Conservation (phyloP, 1,140 invertebrate species). For the Saccostrea cuccullata region DNA sequence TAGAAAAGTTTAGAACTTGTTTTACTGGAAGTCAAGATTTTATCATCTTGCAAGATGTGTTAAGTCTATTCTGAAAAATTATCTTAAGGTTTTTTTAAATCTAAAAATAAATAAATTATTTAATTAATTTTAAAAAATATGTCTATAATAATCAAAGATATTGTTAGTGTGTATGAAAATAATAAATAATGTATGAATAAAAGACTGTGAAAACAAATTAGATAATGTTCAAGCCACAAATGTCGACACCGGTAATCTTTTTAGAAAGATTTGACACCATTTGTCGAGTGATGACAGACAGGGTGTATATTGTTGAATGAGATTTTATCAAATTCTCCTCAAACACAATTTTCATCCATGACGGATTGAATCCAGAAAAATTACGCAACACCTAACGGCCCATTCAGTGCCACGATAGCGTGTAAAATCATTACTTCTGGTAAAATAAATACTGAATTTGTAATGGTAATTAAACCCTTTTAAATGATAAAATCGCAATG, state of each 20-base stretch:
- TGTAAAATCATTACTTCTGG: neutral
- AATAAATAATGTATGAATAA: too few species aligned
- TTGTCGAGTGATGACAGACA: neutral
- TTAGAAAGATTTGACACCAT: neutral
- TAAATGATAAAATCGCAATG: neutral
- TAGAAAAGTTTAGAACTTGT: too few species aligned
- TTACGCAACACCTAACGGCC: neutral
- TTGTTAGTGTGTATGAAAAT: too few species aligned
- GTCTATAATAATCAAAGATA: too few species aligned
- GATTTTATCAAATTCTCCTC: slow-evolving; percentile 17
- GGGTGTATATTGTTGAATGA: neutral
- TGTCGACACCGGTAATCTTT: neutral
- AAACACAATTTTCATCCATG: slow-evolving; percentile 27
- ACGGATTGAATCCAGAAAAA: slow-evolving; percentile 14
- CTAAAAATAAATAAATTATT: too few species aligned
- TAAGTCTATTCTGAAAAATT: too few species aligned
- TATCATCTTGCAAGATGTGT: too few species aligned
- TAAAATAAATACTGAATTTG: neutral
- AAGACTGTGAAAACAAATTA: too few species aligned
- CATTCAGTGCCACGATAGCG: neutral
- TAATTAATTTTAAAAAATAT: too few species aligned
- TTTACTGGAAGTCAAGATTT: too few species aligned
- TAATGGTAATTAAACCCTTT: neutral
- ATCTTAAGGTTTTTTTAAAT: too few species aligned
- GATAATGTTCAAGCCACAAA: too few species aligned